Evolutionary conservation across 2,113 vertebrate genomes (phyloP).

Genomic region (Drymodes brunneopygia): DNA sequence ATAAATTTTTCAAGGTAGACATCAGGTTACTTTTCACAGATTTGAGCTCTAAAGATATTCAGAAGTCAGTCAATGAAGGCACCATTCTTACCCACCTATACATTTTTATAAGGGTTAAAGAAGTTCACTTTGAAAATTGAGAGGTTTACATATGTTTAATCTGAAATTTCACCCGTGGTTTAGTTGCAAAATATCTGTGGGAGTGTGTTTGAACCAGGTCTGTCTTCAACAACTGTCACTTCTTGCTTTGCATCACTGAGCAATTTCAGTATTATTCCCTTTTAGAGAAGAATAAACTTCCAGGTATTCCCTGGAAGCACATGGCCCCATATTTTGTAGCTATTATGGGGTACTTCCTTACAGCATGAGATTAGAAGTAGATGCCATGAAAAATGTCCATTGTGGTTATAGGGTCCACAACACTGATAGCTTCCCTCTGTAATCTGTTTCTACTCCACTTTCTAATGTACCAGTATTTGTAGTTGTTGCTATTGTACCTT

Average conservation of each 20-base stretch:
- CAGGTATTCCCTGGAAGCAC: neutral
- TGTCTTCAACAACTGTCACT: neutral
- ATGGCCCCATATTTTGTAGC: neutral
- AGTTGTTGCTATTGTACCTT: neutral
- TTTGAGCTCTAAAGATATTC: neutral
- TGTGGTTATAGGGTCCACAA: neutral
- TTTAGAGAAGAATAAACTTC: neutral
- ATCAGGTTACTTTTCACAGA: neutral
- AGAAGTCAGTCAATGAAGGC: neutral
- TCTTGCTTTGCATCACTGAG: neutral
- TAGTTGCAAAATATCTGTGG: neutral
- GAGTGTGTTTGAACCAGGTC: neutral
- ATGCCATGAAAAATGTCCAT: neutral
- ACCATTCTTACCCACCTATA: neutral
- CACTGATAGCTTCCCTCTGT: neutral
- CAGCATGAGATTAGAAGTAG: neutral
- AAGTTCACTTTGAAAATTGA: neutral
- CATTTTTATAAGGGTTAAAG: neutral
- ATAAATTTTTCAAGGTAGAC: neutral
- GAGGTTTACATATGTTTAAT: neutral
- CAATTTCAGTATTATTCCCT: neutral
- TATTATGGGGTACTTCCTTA: neutral
- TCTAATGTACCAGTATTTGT: neutral
- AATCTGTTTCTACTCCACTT: neutral
- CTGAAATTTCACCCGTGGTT: neutral